Conservation (phyloP, 2,797 vertebrate species). For the Austrolebias charrua region DNA sequence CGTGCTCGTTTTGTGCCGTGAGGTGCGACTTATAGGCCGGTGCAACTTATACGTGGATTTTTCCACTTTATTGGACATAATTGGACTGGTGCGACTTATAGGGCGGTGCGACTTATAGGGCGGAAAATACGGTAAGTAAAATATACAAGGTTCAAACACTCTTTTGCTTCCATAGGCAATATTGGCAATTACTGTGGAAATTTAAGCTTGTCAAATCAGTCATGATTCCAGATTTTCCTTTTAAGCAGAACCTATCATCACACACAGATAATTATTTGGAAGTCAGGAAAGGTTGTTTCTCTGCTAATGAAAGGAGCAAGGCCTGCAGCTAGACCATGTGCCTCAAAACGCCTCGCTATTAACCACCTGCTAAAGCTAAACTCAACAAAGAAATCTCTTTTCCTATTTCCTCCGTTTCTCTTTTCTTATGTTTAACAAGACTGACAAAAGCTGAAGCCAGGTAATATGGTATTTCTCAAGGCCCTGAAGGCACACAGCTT, state of each 20-base stretch:
- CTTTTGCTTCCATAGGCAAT: conserved; percentile 45
- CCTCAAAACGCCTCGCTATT: conserved; percentile 30
- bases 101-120: too few relatives aligned
- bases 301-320: conserved; percentile 35
- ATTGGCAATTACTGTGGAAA: conserved; percentile 56
- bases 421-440: conserved; percentile 60
- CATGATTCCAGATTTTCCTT: conserved; percentile 36
- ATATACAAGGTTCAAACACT: conserved; percentile 37
- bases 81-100: too few relatives aligned
- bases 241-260: conserved; percentile 49
- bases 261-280: conserved; percentile 41
- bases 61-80: too few relatives aligned
- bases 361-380: conserved; percentile 33
- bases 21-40: too few relatives aligned
- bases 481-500: conserved; percentile 49
- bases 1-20: too few relatives aligned
- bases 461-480: conserved; percentile 50
- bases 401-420: conserved; percentile 25
- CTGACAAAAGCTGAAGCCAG: conserved; percentile 48
- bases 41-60: too few relatives aligned
- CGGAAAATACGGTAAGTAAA: too few relatives aligned
- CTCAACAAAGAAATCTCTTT: conserved; percentile 38
- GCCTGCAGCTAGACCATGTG: conserved; percentile 32
- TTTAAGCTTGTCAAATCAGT: conserved; percentile 45
- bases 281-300: conserved; percentile 49